Evolutionary conservation across 2,797 vertebrate genomes (phyloP), one percentile per base, ranked within the genome.

Genomic region (Danio choprae): DNA sequence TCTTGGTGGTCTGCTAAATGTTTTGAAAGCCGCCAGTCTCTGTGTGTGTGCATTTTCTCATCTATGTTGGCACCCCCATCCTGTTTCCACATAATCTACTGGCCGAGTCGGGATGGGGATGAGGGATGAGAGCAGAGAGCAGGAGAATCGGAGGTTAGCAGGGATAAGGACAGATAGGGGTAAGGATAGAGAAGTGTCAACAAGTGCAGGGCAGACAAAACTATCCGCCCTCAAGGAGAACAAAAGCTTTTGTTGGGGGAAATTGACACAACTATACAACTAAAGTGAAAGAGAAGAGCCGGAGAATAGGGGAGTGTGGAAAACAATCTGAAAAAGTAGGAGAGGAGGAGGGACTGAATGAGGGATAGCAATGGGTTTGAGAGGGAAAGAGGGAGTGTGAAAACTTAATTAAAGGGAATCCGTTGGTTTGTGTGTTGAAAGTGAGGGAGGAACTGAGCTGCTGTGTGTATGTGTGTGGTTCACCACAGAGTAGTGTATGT

Each of bases 141-240:
- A 69, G 59, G 56, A 74, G 50, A 79, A 36, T 38, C 64, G 78
- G 72, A 77, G 79, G 71, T 81, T 84, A 79, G 76, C 58, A 53
- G 18, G 70, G 71, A 83, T 70, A 71, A 81, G 59, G 50, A 73
- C 13, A 68, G 70, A 84, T 83, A 87, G 78, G 86, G 81, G 46
- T 16, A 80, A 29, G 65, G 70, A 83, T 55, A 72, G 78, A 70
- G 29, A 84, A 56, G 67, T 83, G 77, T 70, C 76, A 84, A 79
- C 67, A 71, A 87, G 87, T 92, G 88, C 81, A 79, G 89, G 91
- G 86, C 56, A 91, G 91, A 94, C 91, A 93, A 92, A 88, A 87
- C 90, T 92, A 92, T 94, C 90, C 90, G 44, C 75, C 89, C 88
- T 89, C 77, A 83, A 83, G 89, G 63, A 88, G 85, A 81, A 83